Evolutionary conservation across 2,797 vertebrate species (phyloP).

Genomic region (Chlorospingus semifuscus): DNA sequence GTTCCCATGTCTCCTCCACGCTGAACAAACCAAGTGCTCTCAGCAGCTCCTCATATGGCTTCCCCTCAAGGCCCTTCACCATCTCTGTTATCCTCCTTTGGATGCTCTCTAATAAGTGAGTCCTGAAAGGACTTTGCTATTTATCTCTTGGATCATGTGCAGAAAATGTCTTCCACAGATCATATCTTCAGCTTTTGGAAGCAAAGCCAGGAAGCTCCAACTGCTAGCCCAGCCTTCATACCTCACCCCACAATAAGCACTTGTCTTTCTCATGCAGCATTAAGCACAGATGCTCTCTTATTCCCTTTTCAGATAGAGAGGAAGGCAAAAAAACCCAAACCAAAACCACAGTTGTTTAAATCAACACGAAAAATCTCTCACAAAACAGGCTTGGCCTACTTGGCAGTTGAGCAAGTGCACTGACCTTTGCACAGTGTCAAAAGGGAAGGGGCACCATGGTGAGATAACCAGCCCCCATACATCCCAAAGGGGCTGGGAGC

Average conservation of each 20-base stretch:
- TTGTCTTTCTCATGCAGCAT: not conserved
- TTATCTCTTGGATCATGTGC: not conserved
- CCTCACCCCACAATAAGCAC: not conserved
- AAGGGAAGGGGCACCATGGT: not conserved
- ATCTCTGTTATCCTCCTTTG: not conserved
- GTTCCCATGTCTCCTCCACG: not conserved
- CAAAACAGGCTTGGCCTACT: not conserved
- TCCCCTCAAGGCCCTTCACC: not conserved
- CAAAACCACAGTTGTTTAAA: not conserved
- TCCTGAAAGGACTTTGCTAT: not conserved
- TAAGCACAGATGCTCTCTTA: not conserved
- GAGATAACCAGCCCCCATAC: not conserved
- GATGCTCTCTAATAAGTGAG: not conserved
- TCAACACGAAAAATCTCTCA: not conserved
- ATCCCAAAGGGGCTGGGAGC: not conserved
- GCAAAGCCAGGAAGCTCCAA: not conserved
- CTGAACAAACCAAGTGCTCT: not conserved
- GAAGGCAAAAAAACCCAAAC: not conserved
- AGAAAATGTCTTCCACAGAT: slow-evolving; percentile 17
- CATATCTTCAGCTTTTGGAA: not conserved
- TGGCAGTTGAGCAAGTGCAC: not conserved
- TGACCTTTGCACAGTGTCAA: not conserved
- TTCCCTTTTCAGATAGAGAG: not conserved
- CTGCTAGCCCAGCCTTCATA: not conserved
- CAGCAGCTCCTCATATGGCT: not conserved